These are phyloP conservation scores for Himalopsyche kuldschensis DNA, from an alignment of 2,888 invertebrate species.

Conservation along the genomic window DNA sequence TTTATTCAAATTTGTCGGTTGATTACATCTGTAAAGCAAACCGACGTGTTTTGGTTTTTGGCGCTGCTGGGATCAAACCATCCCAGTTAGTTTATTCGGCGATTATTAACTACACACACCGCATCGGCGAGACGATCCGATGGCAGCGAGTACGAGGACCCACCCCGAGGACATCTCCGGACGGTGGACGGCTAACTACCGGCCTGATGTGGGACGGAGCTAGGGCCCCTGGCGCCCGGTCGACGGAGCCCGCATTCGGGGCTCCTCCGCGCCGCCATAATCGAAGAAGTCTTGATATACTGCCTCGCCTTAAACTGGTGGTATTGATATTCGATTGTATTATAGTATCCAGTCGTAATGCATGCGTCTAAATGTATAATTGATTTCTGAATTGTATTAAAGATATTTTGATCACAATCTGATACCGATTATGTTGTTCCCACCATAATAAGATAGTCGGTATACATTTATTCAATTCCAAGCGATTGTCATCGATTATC, in stretches of 20 bases:
- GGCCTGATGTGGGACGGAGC: slow-evolving; percentile 8
- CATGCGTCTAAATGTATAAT: not conserved
- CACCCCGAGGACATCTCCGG: slow-evolving; percentile 22
- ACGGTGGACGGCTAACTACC: slow-evolving; percentile 8
- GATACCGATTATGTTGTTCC: too few species aligned
- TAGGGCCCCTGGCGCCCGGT: not conserved
- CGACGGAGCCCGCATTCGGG: not conserved
- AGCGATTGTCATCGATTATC: too few species aligned
- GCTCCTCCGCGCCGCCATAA: not conserved
- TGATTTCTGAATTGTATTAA: not conserved
- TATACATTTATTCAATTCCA: too few species aligned
- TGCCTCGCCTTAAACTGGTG: not conserved
- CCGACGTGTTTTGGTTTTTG: not conserved
- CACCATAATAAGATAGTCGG: too few species aligned
- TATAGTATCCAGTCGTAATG: not conserved
- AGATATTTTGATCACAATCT: too few species aligned
- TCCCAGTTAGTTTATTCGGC: slow-evolving; percentile 1
- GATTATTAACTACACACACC: not conserved
- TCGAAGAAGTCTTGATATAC: not conserved
- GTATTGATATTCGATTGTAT: not conserved
- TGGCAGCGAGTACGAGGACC: slow-evolving; percentile 12
- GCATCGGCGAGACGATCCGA: not conserved
- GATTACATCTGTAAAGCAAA: not conserved
- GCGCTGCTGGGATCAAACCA: not conserved
- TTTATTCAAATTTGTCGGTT: not conserved